Evolutionary conservation across 2,797 vertebrate species (phyloP), one percentile per base, ranked within the genome.

Genomic region (Gobionotothen gibberifrons): DNA sequence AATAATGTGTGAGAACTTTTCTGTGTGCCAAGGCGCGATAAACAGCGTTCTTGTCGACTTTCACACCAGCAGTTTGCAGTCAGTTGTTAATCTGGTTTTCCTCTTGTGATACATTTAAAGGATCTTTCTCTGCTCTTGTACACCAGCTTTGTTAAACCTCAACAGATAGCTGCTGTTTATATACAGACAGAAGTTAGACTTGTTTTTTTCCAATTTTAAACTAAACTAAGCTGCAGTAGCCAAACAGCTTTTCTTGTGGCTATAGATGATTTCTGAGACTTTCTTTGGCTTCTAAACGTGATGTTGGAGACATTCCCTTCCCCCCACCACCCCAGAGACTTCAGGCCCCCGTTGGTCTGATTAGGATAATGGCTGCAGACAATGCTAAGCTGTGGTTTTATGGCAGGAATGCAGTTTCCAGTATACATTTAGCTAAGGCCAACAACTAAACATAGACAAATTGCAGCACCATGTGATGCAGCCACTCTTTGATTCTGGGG

Each of bases 291-390:
- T n/a, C 60, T 72, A 40, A 63, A 14, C 46, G 0, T 13, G 14
- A 60, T 62, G 58, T 69, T 80, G 68, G 58, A 82, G 26, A 70
- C 3, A 1, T 22, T 32, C 44, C 48, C 26, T 15, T 2, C 15
- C 53, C 56, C 71, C 64, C 32, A 36, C 6, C 32, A 36, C 32
- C 47, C 46, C 2, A 3, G 29, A 80, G 47, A 57, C 55, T 26
- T 63, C 49, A 63, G 60, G 76, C 56, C 60, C 77, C 81, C 77
- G 19, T 49, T 17, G 26, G 47, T 79, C 79, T 87, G 82, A 90
- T 93, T 90, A 90, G 82, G 84, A 87, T 91, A 90, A 91, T 89
- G 76, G 82, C 83, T 83, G 87, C 65, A 91, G 90, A 90, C 87
- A 76, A 85, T 68, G 85, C 66, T 93, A 91, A 94, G 87, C 89